Percentiles rank a stretch among this genome's conserved stretches.
phyloP scores from a whole-genome alignment of 1,140 invertebrate species.

The Drosophila bifasciata region DNA sequence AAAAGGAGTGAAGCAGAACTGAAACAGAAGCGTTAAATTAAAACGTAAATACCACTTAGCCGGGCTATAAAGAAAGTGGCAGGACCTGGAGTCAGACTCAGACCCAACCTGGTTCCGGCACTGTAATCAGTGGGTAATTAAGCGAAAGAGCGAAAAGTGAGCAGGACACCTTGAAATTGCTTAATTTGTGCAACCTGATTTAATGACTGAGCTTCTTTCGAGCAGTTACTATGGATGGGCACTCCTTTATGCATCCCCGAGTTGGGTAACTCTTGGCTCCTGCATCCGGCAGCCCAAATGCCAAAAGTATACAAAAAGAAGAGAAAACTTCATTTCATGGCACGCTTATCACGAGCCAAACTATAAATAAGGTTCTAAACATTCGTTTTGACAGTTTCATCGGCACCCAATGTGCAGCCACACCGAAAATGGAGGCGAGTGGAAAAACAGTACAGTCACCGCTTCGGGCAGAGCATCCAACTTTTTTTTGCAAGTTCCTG shows the following conservation, averaged over 20 bases:
- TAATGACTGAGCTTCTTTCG: constrained; percentile 44
- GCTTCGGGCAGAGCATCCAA: constrained; percentile 42
- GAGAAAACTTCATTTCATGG: constrained; percentile 66
- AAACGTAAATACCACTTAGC: constrained; percentile 82
- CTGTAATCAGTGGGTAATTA: constrained; percentile 80
- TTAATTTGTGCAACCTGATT: constrained; percentile 71
- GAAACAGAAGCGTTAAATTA: constrained; percentile 76
- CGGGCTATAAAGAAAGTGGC: constrained; percentile 73
- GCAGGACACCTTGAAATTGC: constrained; percentile 64
- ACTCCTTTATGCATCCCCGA: too few species aligned
- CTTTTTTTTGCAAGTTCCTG: constrained; percentile 41
- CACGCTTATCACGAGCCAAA: constrained; percentile 61
- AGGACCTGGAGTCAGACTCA: neutral
- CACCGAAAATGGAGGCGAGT: neutral
- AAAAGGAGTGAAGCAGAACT: constrained; percentile 2
- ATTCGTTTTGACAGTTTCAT: constrained; percentile 78
- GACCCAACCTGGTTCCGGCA: constrained; percentile 15
- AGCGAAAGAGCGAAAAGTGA: constrained; percentile 60
- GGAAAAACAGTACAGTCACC: constrained; percentile 25
- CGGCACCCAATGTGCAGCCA: constrained; percentile 38
- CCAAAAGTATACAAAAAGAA: neutral
- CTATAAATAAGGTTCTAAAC: constrained; percentile 80
- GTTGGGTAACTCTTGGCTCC: neutral
- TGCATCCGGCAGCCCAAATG: too few species aligned
- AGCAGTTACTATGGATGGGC: neutral